Percentiles rank a stretch among this genome's conserved stretches.
phyloP scores from a whole-genome alignment of 2,888 invertebrate genomes.

The Corbicula japonica region DNA sequence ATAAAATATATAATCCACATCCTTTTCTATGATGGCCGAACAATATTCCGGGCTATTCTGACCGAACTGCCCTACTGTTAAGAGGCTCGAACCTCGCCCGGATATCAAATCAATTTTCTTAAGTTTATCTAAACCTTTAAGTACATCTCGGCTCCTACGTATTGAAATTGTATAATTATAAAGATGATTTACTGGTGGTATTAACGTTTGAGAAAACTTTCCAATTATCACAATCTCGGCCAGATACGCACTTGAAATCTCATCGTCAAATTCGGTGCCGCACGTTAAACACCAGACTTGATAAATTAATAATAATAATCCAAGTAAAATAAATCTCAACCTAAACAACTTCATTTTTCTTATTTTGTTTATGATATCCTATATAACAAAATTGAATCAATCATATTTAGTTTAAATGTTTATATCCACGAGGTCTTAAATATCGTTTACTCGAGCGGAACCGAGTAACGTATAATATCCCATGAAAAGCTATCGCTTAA shows the following conservation, averaged over 20 bases:
- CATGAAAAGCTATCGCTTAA: conserved; percentile 15
- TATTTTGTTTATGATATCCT: neutral
- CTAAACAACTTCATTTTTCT: conserved; percentile 59
- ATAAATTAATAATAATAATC: conserved; percentile 52
- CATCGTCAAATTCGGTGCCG: conserved; percentile 58
- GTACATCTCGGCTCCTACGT: conserved; percentile 36
- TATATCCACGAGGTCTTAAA: conserved; percentile 5
- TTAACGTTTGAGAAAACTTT: conserved; percentile 39
- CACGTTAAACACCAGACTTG: conserved; percentile 58
- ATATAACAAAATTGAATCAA: conserved; percentile 8
- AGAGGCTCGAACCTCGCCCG: conserved; percentile 25
- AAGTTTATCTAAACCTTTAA: conserved; percentile 39
- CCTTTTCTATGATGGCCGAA: conserved; percentile 31
- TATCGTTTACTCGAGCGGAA: conserved; percentile 46
- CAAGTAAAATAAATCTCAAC: conserved; percentile 54
- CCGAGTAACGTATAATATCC: conserved; percentile 24
- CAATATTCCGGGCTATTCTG: conserved; percentile 37
- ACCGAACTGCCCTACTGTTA: conserved; percentile 52
- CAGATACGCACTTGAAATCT: conserved; percentile 49
- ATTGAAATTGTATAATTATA: conserved; percentile 55
- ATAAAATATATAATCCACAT: conserved; percentile 55
- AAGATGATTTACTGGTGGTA: conserved; percentile 33
- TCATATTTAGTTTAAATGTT: neutral
- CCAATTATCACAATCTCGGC: conserved; percentile 48
- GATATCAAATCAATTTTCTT: conserved; percentile 2